Evolutionary conservation across 2,888 invertebrate species (phyloP).

Genomic region (Drosophila anomalipes): DNA sequence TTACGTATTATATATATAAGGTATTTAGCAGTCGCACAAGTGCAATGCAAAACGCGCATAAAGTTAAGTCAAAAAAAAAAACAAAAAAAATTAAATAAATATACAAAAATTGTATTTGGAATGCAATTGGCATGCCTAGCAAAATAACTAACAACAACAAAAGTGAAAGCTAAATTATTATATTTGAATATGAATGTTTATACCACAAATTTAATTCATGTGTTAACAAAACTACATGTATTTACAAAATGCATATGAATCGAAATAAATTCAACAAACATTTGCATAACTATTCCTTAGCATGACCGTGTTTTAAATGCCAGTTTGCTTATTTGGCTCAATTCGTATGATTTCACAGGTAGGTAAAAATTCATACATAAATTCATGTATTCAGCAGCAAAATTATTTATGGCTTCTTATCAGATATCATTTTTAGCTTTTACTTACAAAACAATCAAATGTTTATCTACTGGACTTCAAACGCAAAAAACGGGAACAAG

Average conservation of each 20-base stretch:
- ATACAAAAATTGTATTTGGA: not conserved
- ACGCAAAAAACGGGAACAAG: not conserved
- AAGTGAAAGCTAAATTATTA: conserved; percentile 53
- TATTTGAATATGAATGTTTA: conserved; percentile 70
- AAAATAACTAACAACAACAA: conserved; percentile 16
- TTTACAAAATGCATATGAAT: not conserved
- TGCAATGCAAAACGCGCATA: not conserved
- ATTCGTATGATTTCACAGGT: not conserved
- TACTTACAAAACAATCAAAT: not conserved
- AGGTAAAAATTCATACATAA: not conserved
- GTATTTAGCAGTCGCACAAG: conserved; percentile 47
- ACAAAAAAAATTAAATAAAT: not conserved
- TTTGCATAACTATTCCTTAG: not conserved
- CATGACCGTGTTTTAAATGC: not conserved
- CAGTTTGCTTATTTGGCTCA: not conserved
- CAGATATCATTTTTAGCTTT: not conserved
- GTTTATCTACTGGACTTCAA: not conserved
- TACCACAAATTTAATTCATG: conserved; percentile 67
- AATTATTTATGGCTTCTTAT: not conserved
- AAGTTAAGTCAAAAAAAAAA: conserved; percentile 6
- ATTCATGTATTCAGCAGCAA: not conserved
- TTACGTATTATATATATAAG: conserved; percentile 40
- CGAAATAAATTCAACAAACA: not conserved
- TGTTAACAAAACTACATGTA: conserved; percentile 69
- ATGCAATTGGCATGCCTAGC: conserved; percentile 9